Base-by-base conservation (phyloP, 2,113 vertebrate genomes). In the Gymnocephalus cernua region DNA sequence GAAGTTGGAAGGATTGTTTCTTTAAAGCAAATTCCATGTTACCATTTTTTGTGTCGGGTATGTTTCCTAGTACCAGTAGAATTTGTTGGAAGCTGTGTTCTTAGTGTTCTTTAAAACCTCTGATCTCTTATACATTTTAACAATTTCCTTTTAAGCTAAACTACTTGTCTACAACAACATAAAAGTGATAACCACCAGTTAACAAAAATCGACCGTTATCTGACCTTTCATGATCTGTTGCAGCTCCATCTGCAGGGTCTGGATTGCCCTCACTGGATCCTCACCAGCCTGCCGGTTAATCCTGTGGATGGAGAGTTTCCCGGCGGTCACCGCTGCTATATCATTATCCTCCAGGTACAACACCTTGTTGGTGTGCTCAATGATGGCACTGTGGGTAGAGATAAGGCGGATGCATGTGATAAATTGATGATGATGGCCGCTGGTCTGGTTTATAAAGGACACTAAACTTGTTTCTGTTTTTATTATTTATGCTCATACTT, bases 201-300 rank as follows among this genome's bases (percentile, higher is more conserved):
- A 15, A 6, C 4, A 68, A 50, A 69, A 19, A 3, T 32, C 27
- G 71, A 61, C 2, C 7, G 11, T 44, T 50, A 14, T 53, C 94
- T 69, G 77, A 96, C 98, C 98, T 96, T 99, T 99, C 98, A 99
- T 99, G 92, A 99, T 99, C 87, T 99, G 97, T 84, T 99, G 97
- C 74, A 99, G 51, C 89, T 99, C 97, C 97, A 99, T 97, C 93
- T 99, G 96, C 78, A 99, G 91, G 54, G 97, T 99, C 90, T 98
- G 97, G 82, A 99, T 97, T 48, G 95, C 96, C 80, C 98, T 94
- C 65, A 96, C 97, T 3, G 96, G 95, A 77, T 98, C 96, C 11
- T 97, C 98, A 1, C 96, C 97, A 0, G 95, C 96, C 16, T 92
- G 95, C 62, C 96, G 96, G 83, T 96, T 95, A 1, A 98, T 61